phyloP scores from a whole-genome alignment of 1,140 invertebrate species.

The Sesamia nonagrioides region DNA sequence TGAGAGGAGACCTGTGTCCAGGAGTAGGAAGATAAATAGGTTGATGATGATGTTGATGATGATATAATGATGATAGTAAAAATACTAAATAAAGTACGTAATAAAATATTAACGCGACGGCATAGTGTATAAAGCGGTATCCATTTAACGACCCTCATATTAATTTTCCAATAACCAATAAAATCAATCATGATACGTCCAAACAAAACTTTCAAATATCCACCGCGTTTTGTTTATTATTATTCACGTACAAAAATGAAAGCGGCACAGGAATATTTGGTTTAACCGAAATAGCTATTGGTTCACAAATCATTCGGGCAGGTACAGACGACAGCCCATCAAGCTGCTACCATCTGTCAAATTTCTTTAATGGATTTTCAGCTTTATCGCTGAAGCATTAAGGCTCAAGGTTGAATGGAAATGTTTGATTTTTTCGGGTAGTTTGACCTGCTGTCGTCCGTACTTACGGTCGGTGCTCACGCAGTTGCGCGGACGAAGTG shows the following conservation, averaged over 20 bases:
- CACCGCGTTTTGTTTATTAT: conserved; percentile 78
- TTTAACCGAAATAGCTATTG: conserved; percentile 81
- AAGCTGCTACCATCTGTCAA: no score
- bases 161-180: conserved; percentile 63
- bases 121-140: neutral
- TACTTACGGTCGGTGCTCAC: conserved; percentile 29
- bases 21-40: no score
- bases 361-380: no score
- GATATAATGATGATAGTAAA: no score
- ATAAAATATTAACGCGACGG: neutral
- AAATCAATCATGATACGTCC: conserved; percentile 73
- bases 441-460: no score
- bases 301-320: conserved; percentile 77
- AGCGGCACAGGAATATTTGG: conserved; percentile 75
- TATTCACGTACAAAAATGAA: conserved; percentile 76
- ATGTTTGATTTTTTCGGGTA: no score
- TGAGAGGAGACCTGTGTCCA: no score
- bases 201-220: conserved; percentile 74
- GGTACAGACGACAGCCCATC: no score
- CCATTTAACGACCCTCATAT: neutral
- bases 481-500: neutral
- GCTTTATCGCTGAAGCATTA: no score
- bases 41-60: no score
- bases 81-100: neutral
- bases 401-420: no score